These are phyloP conservation scores for Brachionus plicatilis DNA, from an alignment of 1,140 invertebrate genomes.

Conservation along the genomic window DNA sequence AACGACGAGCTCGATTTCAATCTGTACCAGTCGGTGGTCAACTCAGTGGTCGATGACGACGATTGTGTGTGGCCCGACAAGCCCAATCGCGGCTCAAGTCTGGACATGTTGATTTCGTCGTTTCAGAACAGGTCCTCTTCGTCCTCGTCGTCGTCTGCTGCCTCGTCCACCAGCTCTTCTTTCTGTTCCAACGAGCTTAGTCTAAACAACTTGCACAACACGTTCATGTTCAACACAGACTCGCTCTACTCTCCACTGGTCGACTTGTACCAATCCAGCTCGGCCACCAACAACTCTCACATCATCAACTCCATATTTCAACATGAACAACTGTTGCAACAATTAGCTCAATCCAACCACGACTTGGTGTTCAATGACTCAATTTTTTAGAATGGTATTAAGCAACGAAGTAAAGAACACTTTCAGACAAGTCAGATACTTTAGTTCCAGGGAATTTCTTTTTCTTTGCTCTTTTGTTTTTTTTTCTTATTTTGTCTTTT, in stretches of 20 bases:
- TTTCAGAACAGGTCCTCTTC: conserved; percentile 25
- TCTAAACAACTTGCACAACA: neutral
- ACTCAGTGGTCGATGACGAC: neutral
- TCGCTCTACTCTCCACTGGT: neutral
- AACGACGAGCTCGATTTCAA: neutral
- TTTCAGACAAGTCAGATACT: conserved; percentile 12
- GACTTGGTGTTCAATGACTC: conserved; percentile 22
- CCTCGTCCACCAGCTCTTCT: neutral
- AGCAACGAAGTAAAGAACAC: neutral
- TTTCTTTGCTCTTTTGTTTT: neutral
- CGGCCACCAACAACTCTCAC: neutral
- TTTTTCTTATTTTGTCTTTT: neutral
- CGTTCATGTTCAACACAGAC: conserved; percentile 7
- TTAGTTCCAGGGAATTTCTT: conserved; percentile 27
- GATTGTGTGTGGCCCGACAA: neutral
- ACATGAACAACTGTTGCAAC: conserved; percentile 37
- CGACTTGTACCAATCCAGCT: neutral
- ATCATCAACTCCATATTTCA: conserved; percentile 31
- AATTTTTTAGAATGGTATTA: conserved; percentile 16
- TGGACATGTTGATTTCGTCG: neutral
- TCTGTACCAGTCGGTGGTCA: neutral
- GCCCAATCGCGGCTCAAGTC: neutral
- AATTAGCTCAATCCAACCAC: conserved; percentile 8
- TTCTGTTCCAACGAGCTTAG: conserved; percentile 22
- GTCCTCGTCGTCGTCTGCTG: neutral